These are phyloP conservation scores for Cotesia glomerata DNA, from an alignment of 1,140 invertebrate genomes.

Conservation along the genomic window DNA sequence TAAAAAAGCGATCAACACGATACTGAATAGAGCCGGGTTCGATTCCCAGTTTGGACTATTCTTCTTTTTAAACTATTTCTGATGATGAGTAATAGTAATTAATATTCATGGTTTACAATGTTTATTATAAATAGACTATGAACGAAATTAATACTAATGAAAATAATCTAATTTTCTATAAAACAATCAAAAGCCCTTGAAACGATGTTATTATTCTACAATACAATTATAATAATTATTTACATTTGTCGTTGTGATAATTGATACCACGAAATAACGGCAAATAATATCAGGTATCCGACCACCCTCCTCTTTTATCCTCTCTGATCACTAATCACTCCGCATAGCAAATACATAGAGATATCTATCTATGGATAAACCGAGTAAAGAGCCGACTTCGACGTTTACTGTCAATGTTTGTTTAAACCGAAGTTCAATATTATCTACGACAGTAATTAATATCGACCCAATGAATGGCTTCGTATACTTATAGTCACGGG, in stretches of 20 bases:
- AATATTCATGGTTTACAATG: too few relatives aligned
- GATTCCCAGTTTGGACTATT: too few relatives aligned
- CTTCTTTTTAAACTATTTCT: too few relatives aligned
- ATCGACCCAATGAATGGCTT: slow-evolving; percentile 6
- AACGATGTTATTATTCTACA: slow-evolving; percentile 57
- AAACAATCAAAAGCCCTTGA: slow-evolving; percentile 31
- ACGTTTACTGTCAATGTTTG: slow-evolving; percentile 15
- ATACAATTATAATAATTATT: slow-evolving; percentile 64
- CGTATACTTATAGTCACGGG: neutral
- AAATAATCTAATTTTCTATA: neutral
- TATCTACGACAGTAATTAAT: slow-evolving; percentile 34
- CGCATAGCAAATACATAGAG: slow-evolving; percentile 21
- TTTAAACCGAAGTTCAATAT: slow-evolving; percentile 30
- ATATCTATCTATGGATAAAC: slow-evolving; percentile 22
- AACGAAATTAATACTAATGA: too few relatives aligned
- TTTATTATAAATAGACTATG: too few relatives aligned
- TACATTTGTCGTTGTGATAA: slow-evolving; percentile 61
- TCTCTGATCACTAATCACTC: slow-evolving; percentile 22
- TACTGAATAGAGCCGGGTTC: too few relatives aligned
- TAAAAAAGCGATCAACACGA: too few relatives aligned
- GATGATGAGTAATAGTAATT: too few relatives aligned
- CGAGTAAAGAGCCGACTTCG: neutral
- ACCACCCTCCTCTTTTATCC: neutral
- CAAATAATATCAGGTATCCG: slow-evolving; percentile 21
- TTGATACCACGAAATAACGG: slow-evolving; percentile 53